Conservation (phyloP, 1,140 invertebrate genomes). For the Drosophila aff. region DNA sequence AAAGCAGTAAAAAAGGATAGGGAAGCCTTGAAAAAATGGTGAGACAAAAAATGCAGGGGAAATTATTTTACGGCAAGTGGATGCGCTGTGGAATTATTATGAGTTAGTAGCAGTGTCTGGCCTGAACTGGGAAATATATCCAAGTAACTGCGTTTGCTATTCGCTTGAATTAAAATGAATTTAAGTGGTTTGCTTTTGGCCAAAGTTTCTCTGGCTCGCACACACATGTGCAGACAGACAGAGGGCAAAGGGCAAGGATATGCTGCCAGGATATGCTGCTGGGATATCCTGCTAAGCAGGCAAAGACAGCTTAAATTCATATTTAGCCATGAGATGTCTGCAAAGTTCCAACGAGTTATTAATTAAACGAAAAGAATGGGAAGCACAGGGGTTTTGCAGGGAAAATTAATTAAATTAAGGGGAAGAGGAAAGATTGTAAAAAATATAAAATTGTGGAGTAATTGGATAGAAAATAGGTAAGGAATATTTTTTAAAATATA, state of each 20-base stretch:
- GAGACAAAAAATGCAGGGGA: constrained; percentile 58
- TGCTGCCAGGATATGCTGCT: constrained; percentile 16
- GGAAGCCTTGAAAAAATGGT: constrained; percentile 17
- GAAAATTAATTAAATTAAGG: constrained; percentile 3
- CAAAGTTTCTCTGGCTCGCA: constrained; percentile 24
- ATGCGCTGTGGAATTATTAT: constrained; percentile 64
- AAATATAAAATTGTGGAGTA: background rate
- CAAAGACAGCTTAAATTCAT: constrained; percentile 65
- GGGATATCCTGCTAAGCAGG: constrained; percentile 4
- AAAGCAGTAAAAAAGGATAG: constrained; percentile 10
- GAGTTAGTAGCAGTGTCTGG: constrained; percentile 42
- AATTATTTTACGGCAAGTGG: constrained; percentile 71
- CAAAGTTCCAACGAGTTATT: constrained; percentile 46
- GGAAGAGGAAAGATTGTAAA: background rate
- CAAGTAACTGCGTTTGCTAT: constrained; percentile 20
- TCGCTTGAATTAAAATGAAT: constrained; percentile 59
- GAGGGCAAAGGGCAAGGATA: constrained; percentile 44
- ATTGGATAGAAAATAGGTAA: background rate
- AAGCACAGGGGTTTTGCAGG: background rate
- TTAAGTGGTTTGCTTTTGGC: constrained; percentile 50
- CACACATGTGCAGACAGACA: constrained; percentile 46
- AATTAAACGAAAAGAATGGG: constrained; percentile 26
- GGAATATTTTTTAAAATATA: background rate
- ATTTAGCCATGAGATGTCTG: constrained; percentile 62
- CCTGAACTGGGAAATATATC: background rate